These are phyloP conservation scores for Lycocerus yunnanus DNA, from an alignment of 2,888 invertebrate genomes.

Conservation along the genomic window DNA sequence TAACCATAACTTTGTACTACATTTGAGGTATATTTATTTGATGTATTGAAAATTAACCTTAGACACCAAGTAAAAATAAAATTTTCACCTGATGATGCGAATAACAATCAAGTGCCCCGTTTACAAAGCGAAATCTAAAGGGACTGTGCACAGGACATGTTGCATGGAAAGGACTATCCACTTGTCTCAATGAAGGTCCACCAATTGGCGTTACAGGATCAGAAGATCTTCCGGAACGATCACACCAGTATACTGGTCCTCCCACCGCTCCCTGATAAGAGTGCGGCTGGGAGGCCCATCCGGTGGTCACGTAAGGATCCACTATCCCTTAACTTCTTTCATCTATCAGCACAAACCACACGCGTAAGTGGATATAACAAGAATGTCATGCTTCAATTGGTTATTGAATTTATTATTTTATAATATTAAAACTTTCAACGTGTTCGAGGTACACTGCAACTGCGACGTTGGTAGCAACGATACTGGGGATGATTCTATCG, in stretches of 20 bases:
- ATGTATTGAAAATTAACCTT: background rate
- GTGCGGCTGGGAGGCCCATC: constrained; percentile 51
- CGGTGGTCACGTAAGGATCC: constrained; percentile 59
- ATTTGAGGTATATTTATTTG: background rate
- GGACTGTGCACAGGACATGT: constrained; percentile 79
- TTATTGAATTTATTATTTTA: background rate
- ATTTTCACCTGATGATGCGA: constrained; percentile 55
- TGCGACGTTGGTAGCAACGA: constrained; percentile 31
- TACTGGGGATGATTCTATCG: constrained; percentile 33
- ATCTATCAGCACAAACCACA: background rate
- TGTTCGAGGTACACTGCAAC: constrained; percentile 36
- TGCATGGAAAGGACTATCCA: constrained; percentile 58
- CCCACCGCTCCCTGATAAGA: constrained; percentile 45
- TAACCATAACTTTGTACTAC: background rate
- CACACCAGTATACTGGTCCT: constrained; percentile 48
- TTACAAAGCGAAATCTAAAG: constrained; percentile 66
- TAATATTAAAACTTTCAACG: constrained; percentile 3
- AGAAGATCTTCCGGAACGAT: constrained; percentile 54
- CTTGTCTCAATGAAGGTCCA: constrained; percentile 55
- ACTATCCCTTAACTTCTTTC: constrained; percentile 42
- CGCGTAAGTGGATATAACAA: background rate
- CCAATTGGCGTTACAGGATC: constrained; percentile 60
- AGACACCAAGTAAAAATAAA: background rate
- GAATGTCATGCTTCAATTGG: background rate
- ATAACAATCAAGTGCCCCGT: constrained; percentile 59